A percentile compares a stretch with the other conserved stretches of the same genome.
phyloP scores from a whole-genome alignment of 2,113 vertebrate species.

The Leucosticte australis region DNA sequence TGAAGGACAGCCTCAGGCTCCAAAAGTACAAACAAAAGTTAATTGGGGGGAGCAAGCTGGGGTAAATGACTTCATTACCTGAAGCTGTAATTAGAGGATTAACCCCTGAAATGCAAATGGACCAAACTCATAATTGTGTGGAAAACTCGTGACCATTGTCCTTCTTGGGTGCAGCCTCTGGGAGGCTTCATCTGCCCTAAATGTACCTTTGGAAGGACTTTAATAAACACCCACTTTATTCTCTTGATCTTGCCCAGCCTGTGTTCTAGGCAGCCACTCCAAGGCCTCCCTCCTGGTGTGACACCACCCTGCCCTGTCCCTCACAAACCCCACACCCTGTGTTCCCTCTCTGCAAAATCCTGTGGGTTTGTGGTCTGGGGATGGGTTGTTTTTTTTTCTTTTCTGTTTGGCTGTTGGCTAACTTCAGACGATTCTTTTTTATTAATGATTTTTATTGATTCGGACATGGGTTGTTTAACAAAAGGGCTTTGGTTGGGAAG shows the following conservation, averaged over 20 bases:
- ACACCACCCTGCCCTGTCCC: neutral
- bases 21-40: neutral
- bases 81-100: neutral
- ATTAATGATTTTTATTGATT: neutral
- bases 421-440: neutral
- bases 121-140: accelerated
- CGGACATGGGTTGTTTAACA: neutral
- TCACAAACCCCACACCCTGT: accelerated
- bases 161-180: accelerated
- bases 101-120: neutral
- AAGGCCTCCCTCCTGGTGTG: neutral
- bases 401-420: neutral
- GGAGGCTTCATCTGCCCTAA: too few relatives aligned
- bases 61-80: neutral
- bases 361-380: neutral
- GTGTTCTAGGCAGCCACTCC: neutral
- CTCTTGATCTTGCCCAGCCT: accelerated
- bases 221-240: neutral
- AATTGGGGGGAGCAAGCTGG: neutral
- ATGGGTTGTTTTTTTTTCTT: neutral
- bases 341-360: neutral
- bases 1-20: neutral
- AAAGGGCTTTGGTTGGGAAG: neutral
- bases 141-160: accelerated
- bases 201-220: neutral